Evolutionary conservation across 2,888 invertebrate species (phyloP).

Genomic region (Aricia artaxerxes): DNA sequence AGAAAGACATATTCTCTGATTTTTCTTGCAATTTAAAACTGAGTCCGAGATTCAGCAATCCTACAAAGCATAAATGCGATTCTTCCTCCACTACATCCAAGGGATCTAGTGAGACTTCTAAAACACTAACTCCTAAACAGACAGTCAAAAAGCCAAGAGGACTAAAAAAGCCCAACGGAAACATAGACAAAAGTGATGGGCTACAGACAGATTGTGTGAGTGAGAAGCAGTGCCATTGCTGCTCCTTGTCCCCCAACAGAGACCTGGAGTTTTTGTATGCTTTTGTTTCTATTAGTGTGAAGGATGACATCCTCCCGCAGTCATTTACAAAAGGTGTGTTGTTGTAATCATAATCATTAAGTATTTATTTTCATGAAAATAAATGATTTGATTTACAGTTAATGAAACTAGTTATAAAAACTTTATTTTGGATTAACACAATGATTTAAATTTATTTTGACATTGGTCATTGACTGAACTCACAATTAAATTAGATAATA

Average conservation of each 20-base stretch:
- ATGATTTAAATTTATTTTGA: too few species aligned
- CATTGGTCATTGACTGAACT: too few species aligned
- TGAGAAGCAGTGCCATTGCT: conserved; percentile 52
- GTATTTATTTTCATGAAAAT: not conserved
- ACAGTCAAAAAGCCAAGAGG: not conserved
- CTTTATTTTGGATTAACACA: too few species aligned
- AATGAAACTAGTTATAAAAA: too few species aligned
- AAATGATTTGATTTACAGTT: not conserved
- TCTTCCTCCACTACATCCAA: conserved; percentile 42
- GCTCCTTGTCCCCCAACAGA: conserved; percentile 44
- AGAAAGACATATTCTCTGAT: conserved; percentile 65
- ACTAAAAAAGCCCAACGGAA: not conserved
- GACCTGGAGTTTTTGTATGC: conserved; percentile 67
- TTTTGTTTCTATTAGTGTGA: conserved; percentile 66
- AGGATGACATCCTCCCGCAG: conserved; percentile 63
- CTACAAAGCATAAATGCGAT: conserved; percentile 55
- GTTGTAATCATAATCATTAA: not conserved
- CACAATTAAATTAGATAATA: too few species aligned
- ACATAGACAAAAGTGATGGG: conserved; percentile 1
- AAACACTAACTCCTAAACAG: conserved; percentile 27
- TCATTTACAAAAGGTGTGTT: conserved; percentile 66
- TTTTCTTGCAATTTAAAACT: conserved; percentile 55
- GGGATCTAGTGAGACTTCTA: conserved; percentile 37
- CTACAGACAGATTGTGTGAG: not conserved
- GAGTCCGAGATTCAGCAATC: conserved; percentile 42